phyloP scores from a whole-genome alignment of 2,888 invertebrate genomes.

The Synergus umbraculus region DNA sequence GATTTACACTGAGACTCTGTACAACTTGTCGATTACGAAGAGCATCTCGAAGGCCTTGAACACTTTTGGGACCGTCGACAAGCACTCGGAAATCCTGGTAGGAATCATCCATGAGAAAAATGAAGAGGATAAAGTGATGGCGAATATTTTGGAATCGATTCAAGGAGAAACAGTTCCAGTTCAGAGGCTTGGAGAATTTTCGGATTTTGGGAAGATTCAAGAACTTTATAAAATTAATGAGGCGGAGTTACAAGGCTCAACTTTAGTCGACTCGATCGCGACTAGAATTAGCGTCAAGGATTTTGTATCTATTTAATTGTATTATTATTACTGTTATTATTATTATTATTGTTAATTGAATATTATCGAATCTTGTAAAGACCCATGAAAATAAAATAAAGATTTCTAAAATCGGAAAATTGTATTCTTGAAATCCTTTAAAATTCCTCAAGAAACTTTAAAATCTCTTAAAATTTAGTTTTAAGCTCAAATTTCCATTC shows the following conservation, averaged over 20 bases:
- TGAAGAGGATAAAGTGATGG: slow-evolving; percentile 58
- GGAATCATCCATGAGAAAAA: slow-evolving; percentile 74
- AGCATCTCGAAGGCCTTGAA: slow-evolving; percentile 84
- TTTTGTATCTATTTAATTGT: slow-evolving; percentile 75
- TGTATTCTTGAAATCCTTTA: too few relatives aligned
- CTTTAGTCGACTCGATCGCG: slow-evolving; percentile 81
- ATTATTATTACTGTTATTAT: background rate
- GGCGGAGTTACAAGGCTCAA: slow-evolving; percentile 76
- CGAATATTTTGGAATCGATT: slow-evolving; percentile 78
- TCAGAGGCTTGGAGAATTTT: slow-evolving; percentile 77
- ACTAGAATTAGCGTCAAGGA: slow-evolving; percentile 85
- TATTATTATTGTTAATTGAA: too few relatives aligned
- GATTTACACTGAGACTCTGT: slow-evolving; percentile 83
- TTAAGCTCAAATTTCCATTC: too few relatives aligned
- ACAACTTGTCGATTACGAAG: slow-evolving; percentile 83
- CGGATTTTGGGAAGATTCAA: slow-evolving; percentile 79
- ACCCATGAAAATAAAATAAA: background rate
- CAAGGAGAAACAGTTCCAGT: slow-evolving; percentile 80
- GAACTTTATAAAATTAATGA: slow-evolving; percentile 82
- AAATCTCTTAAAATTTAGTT: too few relatives aligned
- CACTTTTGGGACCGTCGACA: slow-evolving; percentile 82
- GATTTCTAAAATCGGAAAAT: background rate
- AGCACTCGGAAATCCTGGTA: slow-evolving; percentile 78
- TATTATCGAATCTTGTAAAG: background rate
- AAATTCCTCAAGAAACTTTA: too few relatives aligned